Percentiles rank a stretch among this genome's conserved stretches.
phyloP scores from a whole-genome alignment of 2,113 vertebrate genomes.

The Corythoichthys intestinalis region DNA sequence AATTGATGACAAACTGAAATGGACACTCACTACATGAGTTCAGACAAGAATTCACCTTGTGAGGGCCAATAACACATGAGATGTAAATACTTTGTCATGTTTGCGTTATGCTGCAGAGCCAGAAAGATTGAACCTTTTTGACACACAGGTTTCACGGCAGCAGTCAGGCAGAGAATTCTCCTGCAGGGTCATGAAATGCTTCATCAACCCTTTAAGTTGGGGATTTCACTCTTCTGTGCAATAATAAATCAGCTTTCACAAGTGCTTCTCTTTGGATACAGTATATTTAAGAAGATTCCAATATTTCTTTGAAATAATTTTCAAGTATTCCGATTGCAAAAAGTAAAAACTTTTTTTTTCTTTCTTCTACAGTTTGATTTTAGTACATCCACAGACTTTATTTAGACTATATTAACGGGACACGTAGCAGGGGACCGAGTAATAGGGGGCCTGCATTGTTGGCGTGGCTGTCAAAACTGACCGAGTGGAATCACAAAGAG shows the following conservation, averaged over 20 bases:
- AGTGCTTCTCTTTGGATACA: conserved; percentile 11
- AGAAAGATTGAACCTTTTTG: conserved; percentile 38
- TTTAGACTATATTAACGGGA: too few relatives aligned
- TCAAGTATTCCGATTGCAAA: too few relatives aligned
- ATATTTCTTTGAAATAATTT: not conserved
- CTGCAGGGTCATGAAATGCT: conserved; percentile 44
- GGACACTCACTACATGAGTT: not conserved
- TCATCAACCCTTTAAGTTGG: conserved; percentile 51
- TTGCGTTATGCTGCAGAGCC: conserved; percentile 7
- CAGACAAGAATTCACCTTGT: conserved; percentile 12
- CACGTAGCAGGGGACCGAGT: too few relatives aligned
- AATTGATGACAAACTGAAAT: not conserved
- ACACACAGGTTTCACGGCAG: conserved; percentile 44
- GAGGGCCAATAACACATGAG: conserved; percentile 5
- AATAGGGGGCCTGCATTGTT: too few relatives aligned
- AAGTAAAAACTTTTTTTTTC: not conserved
- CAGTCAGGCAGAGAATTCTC: conserved; percentile 39
- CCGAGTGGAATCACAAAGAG: too few relatives aligned
- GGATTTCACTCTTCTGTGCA: conserved; percentile 28
- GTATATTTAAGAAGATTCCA: not conserved
- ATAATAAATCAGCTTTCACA: conserved; percentile 23
- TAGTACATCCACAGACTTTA: too few relatives aligned
- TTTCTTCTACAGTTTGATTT: too few relatives aligned
- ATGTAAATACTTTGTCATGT: conserved; percentile 24
- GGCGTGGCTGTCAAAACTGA: too few relatives aligned